These are phyloP conservation scores for Sinella curviseta DNA, from an alignment of 1,140 invertebrate genomes.

Conservation along the genomic window DNA sequence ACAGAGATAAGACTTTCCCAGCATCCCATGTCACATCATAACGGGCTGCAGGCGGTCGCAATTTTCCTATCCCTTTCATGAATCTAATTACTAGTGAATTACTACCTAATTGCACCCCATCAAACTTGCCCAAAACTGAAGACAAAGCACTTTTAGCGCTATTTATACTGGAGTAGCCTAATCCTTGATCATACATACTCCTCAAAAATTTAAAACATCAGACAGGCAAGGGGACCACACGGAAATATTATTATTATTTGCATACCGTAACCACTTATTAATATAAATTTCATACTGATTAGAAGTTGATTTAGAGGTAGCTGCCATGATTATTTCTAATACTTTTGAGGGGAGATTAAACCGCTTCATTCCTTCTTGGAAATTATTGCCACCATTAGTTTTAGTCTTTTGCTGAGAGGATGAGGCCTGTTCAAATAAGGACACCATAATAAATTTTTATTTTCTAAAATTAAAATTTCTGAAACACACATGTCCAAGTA, in stretches of 20 bases:
- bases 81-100: neutral
- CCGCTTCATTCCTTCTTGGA: too few species aligned
- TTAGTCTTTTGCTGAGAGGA: too few species aligned
- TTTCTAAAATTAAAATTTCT: neutral
- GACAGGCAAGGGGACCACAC: neutral
- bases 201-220: neutral
- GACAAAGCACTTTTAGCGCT: neutral
- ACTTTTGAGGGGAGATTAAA: too few species aligned
- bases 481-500: neutral
- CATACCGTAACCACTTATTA: neutral
- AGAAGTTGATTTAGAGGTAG: neutral
- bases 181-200: too few species aligned
- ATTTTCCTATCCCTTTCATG: neutral
- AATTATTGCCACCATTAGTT: too few species aligned
- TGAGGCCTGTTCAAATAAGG: conserved; percentile 8
- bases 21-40: neutral
- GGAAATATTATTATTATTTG: too few species aligned
- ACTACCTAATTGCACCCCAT: neutral
- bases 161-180: neutral
- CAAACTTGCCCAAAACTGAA: neutral
- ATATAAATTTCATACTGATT: neutral
- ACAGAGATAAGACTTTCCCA: neutral
- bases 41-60: neutral
- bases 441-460: conserved; percentile 5
- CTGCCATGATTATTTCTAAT: neutral